phyloP scores from a whole-genome alignment of 2,113 vertebrate species.

The Pandion haliaetus region DNA sequence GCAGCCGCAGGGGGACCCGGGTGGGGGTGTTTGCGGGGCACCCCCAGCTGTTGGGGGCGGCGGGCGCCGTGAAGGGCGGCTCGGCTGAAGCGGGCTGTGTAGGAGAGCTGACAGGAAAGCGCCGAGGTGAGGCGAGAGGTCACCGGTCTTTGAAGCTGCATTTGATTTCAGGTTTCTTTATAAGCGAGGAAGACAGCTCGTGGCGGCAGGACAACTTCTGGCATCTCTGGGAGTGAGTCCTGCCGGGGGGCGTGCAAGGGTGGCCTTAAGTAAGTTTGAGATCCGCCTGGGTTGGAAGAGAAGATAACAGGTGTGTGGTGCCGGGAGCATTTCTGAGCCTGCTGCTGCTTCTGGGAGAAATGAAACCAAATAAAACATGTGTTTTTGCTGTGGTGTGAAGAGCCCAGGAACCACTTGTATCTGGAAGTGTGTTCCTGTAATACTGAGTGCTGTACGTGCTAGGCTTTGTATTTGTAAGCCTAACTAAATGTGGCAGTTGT shows the following conservation, averaged over 20 bases:
- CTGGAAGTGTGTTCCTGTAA: rapidly evolving
- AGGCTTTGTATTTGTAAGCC: rapidly evolving
- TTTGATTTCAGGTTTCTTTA: not conserved
- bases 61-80: not conserved
- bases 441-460: rapidly evolving
- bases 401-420: not conserved
- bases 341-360: not conserved
- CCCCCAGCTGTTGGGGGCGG: not conserved
- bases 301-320: rapidly evolving
- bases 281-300: rapidly evolving
- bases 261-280: rapidly evolving
- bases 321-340: not conserved
- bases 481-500: rapidly evolving
- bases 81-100: not conserved
- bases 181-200: rapidly evolving
- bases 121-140: not conserved
- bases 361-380: rapidly evolving
- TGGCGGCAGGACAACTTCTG: not conserved
- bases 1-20: not conserved
- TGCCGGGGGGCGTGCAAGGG: not conserved
- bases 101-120: not conserved
- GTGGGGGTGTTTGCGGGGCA: not conserved
- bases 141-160: rapidly evolving
- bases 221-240: not conserved
- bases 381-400: not conserved